A percentile compares a stretch with the other conserved stretches of the same genome.
Evolutionary conservation across 2,113 vertebrate species (phyloP).

Genomic region (Ctenodactylus gundi): DNA sequence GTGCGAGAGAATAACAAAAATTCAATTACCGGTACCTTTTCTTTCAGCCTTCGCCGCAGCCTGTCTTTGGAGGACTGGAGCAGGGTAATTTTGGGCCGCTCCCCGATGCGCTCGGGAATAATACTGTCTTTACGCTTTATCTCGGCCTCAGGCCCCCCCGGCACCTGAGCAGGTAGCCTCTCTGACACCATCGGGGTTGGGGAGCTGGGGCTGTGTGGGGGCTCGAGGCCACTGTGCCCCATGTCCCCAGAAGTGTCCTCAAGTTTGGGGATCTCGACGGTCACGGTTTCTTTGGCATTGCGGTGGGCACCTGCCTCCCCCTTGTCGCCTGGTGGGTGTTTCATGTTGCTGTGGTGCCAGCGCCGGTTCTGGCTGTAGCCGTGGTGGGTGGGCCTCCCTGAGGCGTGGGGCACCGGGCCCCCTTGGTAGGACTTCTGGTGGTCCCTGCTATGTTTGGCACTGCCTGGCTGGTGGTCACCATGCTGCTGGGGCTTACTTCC

Average conservation of each 20-base stretch:
- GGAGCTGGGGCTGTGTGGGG: conserved; percentile 77
- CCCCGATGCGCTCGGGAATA: conserved; percentile 77
- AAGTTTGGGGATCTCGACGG: conserved; percentile 86
- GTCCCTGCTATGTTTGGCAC: conserved; percentile 89
- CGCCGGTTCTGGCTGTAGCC: conserved; percentile 97
- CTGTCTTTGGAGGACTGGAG: conserved; percentile 98
- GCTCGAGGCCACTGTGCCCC: conserved; percentile 68
- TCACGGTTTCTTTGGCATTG: conserved; percentile 91
- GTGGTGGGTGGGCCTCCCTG: conserved; percentile 91
- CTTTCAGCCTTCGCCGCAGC: conserved; percentile 95
- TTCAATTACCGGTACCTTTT: conserved; percentile 89
- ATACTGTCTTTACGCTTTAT: conserved; percentile 81
- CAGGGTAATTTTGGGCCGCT: conserved; percentile 91
- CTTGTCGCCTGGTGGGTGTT: conserved; percentile 84
- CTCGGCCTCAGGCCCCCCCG: conserved; percentile 77
- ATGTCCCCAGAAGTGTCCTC: conserved; percentile 81
- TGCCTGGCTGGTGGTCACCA: conserved; percentile 81
- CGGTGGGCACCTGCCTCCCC: conserved; percentile 81
- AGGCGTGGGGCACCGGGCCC: conserved; percentile 85
- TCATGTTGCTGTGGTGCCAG: conserved; percentile 93
- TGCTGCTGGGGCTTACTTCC: conserved; percentile 89
- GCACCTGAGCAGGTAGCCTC: conserved; percentile 75
- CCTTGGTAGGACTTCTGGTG: conserved; percentile 92
- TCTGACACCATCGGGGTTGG: conserved; percentile 19
- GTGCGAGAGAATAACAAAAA: conserved; percentile 38